Conservation (phyloP, 2,797 vertebrate species). For the Aselliscus stoliczkanus region DNA sequence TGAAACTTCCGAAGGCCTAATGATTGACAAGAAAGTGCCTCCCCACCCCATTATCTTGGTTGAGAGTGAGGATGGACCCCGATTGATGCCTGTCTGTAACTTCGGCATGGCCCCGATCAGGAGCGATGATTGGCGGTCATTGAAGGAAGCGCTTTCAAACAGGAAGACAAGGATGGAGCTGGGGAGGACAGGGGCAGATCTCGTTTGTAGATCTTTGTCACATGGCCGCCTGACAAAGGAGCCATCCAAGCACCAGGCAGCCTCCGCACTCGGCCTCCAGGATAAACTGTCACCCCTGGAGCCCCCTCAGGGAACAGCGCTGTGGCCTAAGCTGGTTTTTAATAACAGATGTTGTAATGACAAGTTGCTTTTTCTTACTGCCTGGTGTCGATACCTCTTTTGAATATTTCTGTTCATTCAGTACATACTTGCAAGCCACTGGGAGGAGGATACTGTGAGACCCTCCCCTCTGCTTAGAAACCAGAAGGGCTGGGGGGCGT, state of each 20-base stretch:
- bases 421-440: neutral
- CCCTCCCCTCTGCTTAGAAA: neutral
- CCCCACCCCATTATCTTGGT: fast-evolving
- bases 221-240: fast-evolving
- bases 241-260: fast-evolving
- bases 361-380: neutral
- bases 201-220: neutral
- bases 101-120: fast-evolving
- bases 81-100: fast-evolving
- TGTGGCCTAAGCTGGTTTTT: neutral
- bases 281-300: fast-evolving
- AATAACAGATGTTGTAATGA: neutral
- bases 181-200: fast-evolving
- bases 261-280: fast-evolving
- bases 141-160: neutral
- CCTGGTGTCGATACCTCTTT: neutral
- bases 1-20: neutral
- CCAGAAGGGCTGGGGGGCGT: fast-evolving
- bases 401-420: neutral
- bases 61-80: neutral
- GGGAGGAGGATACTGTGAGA: fast-evolving
- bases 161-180: neutral
- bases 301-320: fast-evolving
- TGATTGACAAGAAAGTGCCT: neutral
- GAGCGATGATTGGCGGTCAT: fast-evolving